phyloP scores from a whole-genome alignment of 2,113 vertebrate genomes.

The Heterotilapia buettikoferi region DNA sequence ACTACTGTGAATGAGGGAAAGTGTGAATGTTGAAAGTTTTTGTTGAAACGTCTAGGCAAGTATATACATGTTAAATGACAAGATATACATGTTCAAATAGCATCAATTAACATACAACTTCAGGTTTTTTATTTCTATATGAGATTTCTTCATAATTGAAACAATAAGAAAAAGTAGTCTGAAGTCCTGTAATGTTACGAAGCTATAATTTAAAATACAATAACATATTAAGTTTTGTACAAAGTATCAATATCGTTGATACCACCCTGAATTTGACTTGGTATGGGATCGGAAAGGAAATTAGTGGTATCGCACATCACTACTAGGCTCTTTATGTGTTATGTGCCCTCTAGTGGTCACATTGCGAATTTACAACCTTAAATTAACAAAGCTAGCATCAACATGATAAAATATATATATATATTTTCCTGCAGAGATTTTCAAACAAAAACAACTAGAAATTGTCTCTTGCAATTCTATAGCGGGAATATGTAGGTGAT shows the following conservation, averaged over 20 bases:
- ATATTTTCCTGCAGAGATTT: not conserved
- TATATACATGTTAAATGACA: not conserved
- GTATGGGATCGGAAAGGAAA: not conserved
- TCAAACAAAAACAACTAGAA: not conserved
- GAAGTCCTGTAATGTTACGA: accelerated
- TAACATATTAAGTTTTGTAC: not conserved
- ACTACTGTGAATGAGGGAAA: not conserved
- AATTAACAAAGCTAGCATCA: not conserved
- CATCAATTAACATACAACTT: not conserved
- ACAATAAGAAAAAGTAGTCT: not conserved
- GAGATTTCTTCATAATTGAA: not conserved
- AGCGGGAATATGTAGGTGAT: accelerated
- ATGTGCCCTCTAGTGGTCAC: not conserved
- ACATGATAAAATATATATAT: accelerated
- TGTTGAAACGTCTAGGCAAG: not conserved
- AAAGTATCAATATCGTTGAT: not conserved
- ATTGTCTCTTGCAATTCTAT: not conserved
- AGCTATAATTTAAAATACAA: not conserved
- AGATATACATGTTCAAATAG: not conserved
- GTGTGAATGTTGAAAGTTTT: not conserved
- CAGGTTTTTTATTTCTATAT: not conserved
- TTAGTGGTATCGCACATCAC: accelerated
- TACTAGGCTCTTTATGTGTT: accelerated
- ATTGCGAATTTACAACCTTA: not conserved
- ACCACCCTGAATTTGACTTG: not conserved